Evolutionary conservation across 2,113 vertebrate genomes (phyloP), one percentile per base, ranked within the genome.

Genomic region (Apteryx mantelli): DNA sequence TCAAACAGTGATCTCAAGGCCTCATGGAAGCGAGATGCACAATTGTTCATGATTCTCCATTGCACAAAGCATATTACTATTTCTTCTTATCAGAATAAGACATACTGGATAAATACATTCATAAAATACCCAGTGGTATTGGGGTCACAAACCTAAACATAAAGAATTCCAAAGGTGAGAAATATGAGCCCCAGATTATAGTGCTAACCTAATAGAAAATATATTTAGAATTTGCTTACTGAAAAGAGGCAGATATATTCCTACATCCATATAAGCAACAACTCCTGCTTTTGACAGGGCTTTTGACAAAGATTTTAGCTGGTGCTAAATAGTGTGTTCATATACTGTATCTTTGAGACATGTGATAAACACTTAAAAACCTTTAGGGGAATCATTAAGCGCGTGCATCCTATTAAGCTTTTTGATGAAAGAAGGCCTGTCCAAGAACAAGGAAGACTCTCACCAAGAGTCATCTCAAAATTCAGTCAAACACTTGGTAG

Each of bases 401-500:
- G 6, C 8, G 32, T 46, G 50, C 68, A 61, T 82, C 61, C 81
- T 22, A 10, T 75, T 80, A 40, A 68, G 40, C 12, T 83, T 32
- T 1, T 7, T 4, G 32, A 90, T 92, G 30, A 95, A 92, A 95
- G 83, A 74, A 86, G 9, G 82, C 65, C 93, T 95, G 95, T 88
- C 34, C 84, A 12, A 5, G 89, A 97, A 95, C 95, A 97, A 95
- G 78, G 81, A 26, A 1, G 0, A 6, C 88, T 97, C 96, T 95
- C 75, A 95, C 4, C 86, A 82, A 11, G 52, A 8, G 20, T 12
- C 26, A 7, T 5, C 64, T 32, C 80, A 25, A 64, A 87, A 60
- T 6, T 40, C 73, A 16, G 22, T 3, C 82, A 8, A 30, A 52
- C 63, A 24, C 79, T 40, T 1, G 3, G 34, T 68, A 76, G 46